Percentiles rank a stretch among this genome's conserved stretches.
Conservation (phyloP, 2,888 invertebrate species). For the Acleris literana region DNA sequence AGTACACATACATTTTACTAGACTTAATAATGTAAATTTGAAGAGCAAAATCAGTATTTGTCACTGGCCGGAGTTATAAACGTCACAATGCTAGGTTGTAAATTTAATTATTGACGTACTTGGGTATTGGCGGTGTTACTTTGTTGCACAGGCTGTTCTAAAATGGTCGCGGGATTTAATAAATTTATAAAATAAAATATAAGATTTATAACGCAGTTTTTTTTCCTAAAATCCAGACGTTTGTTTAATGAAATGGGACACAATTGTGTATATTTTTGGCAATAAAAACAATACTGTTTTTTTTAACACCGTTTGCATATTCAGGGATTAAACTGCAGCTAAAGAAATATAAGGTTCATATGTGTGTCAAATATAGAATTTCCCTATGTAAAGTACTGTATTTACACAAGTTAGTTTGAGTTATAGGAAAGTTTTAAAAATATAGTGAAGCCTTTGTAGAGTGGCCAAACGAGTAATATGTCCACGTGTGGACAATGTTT, state of each 20-base stretch:
- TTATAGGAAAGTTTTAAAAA: too few species aligned
- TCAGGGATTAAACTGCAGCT: too few species aligned
- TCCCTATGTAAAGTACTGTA: too few species aligned
- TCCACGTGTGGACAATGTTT: conserved; percentile 49
- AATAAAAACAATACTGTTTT: too few species aligned
- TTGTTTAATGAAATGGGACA: too few species aligned
- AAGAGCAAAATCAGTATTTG: conserved; percentile 45
- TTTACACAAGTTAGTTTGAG: too few species aligned
- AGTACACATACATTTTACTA: neutral
- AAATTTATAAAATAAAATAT: neutral
- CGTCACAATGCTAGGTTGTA: conserved; percentile 66
- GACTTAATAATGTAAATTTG: conserved; percentile 9
- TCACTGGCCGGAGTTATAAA: conserved; percentile 68
- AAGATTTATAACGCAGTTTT: neutral
- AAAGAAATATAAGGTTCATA: too few species aligned
- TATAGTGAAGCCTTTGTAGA: conserved; percentile 43
- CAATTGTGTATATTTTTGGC: too few species aligned
- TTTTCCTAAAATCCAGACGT: too few species aligned
- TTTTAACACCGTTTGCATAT: too few species aligned
- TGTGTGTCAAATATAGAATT: too few species aligned
- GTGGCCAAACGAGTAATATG: conserved; percentile 25
- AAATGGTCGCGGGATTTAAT: conserved; percentile 45
- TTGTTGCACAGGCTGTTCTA: conserved; percentile 55
- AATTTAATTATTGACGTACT: conserved; percentile 68
- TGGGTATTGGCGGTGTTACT: conserved; percentile 48